phyloP scores from a whole-genome alignment of 2,888 invertebrate genomes.

The Melinaea menophilus region DNA sequence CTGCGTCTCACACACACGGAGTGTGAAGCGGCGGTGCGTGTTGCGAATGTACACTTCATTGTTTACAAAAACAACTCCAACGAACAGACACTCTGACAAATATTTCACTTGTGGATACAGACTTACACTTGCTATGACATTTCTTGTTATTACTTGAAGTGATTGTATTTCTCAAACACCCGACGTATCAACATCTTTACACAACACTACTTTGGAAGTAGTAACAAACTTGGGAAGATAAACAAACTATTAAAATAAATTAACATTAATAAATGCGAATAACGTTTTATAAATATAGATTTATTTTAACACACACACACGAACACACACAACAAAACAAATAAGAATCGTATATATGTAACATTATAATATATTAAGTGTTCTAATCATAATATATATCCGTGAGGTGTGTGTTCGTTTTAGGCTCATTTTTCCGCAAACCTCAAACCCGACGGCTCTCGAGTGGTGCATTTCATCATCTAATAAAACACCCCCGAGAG shows the following conservation, averaged over 20 bases:
- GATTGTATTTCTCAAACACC: too few relatives aligned
- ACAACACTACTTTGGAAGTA: too few relatives aligned
- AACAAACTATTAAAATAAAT: too few relatives aligned
- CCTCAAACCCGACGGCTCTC: constrained; percentile 53
- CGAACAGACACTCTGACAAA: neutral
- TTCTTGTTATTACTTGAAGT: too few relatives aligned
- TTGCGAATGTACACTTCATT: constrained; percentile 28
- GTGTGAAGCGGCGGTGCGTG: neutral
- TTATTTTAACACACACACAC: too few relatives aligned
- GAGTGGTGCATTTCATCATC: constrained; percentile 9
- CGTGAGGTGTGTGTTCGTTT: constrained; percentile 30
- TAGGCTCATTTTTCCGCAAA: constrained; percentile 73
- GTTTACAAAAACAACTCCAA: constrained; percentile 46
- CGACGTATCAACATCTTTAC: too few relatives aligned
- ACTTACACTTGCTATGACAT: too few relatives aligned
- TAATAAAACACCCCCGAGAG: neutral
- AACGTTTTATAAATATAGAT: too few relatives aligned
- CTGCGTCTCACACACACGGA: neutral
- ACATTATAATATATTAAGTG: neutral
- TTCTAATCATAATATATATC: constrained; percentile 1
- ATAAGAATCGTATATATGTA: too few relatives aligned
- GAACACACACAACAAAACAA: neutral
- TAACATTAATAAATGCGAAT: too few relatives aligned
- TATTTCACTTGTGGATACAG: neutral
- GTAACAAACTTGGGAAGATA: too few relatives aligned